phyloP scores from a whole-genome alignment of 2,113 vertebrate species.

The Forbesichthys papilliferus region DNA sequence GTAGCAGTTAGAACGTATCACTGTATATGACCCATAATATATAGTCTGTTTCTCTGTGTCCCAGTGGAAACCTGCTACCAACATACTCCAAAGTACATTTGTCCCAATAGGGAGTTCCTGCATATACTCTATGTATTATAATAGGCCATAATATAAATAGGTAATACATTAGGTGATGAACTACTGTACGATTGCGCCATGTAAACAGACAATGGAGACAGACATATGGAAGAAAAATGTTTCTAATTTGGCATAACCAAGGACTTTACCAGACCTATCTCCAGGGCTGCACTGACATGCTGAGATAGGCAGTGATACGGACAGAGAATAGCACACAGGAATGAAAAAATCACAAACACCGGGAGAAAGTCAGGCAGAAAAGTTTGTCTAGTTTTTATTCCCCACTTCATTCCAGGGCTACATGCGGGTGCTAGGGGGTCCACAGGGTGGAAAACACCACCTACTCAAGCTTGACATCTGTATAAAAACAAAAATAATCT shows the following conservation, averaged over 20 bases:
- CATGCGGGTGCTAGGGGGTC: constrained; percentile 54
- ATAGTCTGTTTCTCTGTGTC: too few species aligned
- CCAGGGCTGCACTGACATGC: constrained; percentile 39
- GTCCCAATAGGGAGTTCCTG: too few species aligned
- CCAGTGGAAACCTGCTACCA: too few species aligned
- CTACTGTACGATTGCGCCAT: too few species aligned
- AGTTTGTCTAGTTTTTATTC: constrained; percentile 30
- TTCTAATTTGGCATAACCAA: constrained; percentile 15
- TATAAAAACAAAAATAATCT: constrained; percentile 90
- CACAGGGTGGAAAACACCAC: constrained; percentile 76
- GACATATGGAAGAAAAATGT: too few species aligned
- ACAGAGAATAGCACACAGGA: not conserved
- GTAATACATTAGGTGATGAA: too few species aligned
- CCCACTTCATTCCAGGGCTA: constrained; percentile 28
- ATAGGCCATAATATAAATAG: too few species aligned
- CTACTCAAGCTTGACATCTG: constrained; percentile 82
- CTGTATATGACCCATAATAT: too few species aligned
- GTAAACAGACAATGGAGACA: constrained; percentile 25
- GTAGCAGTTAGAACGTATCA: too few species aligned
- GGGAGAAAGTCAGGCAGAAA: constrained; percentile 9
- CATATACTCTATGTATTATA: too few species aligned
- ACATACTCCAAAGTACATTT: too few species aligned
- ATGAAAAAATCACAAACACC: constrained; percentile 5
- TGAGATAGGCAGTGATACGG: constrained; percentile 39
- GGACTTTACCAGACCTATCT: constrained; percentile 60